Evolutionary conservation across 1,140 invertebrate genomes (phyloP), one percentile per base, ranked within the genome.

Genomic region (Pygmarrhopalites habei): DNA sequence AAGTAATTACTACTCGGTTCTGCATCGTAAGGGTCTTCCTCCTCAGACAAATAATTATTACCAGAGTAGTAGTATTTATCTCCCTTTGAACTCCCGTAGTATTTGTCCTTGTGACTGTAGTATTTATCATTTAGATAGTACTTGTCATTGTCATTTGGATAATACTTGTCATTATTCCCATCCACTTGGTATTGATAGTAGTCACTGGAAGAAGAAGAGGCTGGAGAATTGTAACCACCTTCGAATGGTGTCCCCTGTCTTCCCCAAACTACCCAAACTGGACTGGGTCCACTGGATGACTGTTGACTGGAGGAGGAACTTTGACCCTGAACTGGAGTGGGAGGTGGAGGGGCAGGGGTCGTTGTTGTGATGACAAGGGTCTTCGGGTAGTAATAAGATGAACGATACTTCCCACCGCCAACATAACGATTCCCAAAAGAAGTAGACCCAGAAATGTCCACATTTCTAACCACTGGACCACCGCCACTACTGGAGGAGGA

Each of bases 191-290:
- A 35, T n/a, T 56, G 35, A 7, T 41, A 19, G 21, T 14, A 35
- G 53, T 56, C 30, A 14, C 17, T 41, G 3, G 53, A 23, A 26
- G 5, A 7, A 2, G 53, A 23, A 26, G 5, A 7, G 32, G 12
- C 10, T 17, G 32, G 30, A 21, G 19, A 35, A 32, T 2, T 21
- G n/a, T 35, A 21, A 3, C 17, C 53, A 32, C n/a, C n/a, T n/a
- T 35, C 53, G 30, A 23, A 41, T 10, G 53, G 30, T 21, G 53
- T 41, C 3, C 53, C 53, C 30, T 56, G 53, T 39, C 53, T 21
- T 12, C 53, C 35, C 53, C 53, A 56, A 41, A 56, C 53, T 4
- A 56, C 53, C 29, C 35, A 56, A 23, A 56, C 53, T 2, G 53
- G 53, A 39, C 25, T 56, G 4, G 26, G 12, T 23, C 49, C 49